These are phyloP conservation scores for Bettongia penicillata DNA, from an alignment of 2,113 vertebrate genomes.

Conservation along the genomic window DNA sequence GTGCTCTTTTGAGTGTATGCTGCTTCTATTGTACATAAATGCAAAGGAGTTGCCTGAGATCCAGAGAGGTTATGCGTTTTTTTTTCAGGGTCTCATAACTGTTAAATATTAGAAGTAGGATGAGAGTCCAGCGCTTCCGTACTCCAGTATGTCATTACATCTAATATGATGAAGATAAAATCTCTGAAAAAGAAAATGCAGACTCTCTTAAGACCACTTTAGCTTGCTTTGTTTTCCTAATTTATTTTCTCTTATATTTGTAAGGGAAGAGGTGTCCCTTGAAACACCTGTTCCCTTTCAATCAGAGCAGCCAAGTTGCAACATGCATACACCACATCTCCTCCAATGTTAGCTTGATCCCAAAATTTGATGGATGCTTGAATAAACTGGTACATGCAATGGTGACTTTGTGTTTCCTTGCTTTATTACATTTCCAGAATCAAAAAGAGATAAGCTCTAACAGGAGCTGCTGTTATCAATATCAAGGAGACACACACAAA, in stretches of 20 bases:
- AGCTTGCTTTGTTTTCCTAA: slow-evolving; percentile 52
- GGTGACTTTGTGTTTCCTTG: slow-evolving; percentile 81
- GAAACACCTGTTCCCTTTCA: slow-evolving; percentile 54
- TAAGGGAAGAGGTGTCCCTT: slow-evolving; percentile 31
- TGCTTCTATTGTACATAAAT: background rate
- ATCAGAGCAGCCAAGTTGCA: slow-evolving; percentile 31
- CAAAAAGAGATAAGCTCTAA: slow-evolving; percentile 83
- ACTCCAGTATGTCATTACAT: background rate
- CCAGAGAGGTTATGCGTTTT: background rate
- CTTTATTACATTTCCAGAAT: slow-evolving; percentile 85
- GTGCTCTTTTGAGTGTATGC: background rate
- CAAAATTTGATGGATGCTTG: slow-evolving; percentile 73
- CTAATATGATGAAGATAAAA: background rate
- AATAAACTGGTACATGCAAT: slow-evolving; percentile 68
- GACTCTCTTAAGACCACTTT: slow-evolving; percentile 47
- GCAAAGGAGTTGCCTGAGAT: background rate
- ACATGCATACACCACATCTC: background rate
- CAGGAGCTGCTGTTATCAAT: slow-evolving; percentile 80
- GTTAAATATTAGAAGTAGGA: background rate
- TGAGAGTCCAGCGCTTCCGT: background rate
- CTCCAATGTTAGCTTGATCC: slow-evolving; percentile 56
- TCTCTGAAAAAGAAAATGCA: slow-evolving; percentile 65
- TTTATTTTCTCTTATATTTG: slow-evolving; percentile 39
- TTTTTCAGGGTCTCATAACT: background rate
- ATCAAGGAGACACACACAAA: slow-evolving; percentile 80